Conservation (phyloP, 2,113 vertebrate species). For the Nothobranchius furzeri region DNA sequence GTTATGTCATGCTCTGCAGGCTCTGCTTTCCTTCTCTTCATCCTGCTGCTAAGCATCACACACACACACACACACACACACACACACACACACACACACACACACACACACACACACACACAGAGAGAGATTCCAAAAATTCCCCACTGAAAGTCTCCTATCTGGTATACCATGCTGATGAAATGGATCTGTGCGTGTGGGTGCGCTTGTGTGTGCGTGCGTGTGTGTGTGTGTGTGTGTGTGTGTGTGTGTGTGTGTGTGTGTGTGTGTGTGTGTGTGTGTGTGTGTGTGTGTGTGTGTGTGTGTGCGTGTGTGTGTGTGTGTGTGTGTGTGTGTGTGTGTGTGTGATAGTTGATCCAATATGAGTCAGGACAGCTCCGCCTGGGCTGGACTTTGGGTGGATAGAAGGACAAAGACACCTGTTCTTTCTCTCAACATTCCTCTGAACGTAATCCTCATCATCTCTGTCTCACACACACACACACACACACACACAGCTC, state of each 20-base stretch:
- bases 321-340: constrained; percentile 6
- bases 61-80: constrained; percentile 8
- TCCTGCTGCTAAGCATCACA: constrained; percentile 19
- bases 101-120: background rate
- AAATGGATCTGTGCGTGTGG: constrained; percentile 27
- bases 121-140: constrained; percentile 41
- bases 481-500: constrained; percentile 19
- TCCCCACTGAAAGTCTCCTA: constrained; percentile 29
- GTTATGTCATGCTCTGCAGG: constrained; percentile 58
- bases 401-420: constrained; percentile 68
- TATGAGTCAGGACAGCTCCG: constrained; percentile 54
- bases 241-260: constrained; percentile 19
- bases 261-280: constrained; percentile 16
- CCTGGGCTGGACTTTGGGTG: constrained; percentile 40
- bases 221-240: constrained; percentile 9
- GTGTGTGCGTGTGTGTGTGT: constrained; percentile 18
- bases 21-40: constrained; percentile 35
- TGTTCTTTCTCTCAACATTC: constrained; percentile 72
- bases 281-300: constrained; percentile 9
- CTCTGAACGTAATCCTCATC: constrained; percentile 60
- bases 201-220: constrained; percentile 13
- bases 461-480: constrained; percentile 15
- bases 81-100: background rate
- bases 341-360: constrained; percentile 53
- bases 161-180: constrained; percentile 27